Base-by-base conservation (phyloP, 2,797 vertebrate genomes). In the Chaetodon trifasciatus region DNA sequence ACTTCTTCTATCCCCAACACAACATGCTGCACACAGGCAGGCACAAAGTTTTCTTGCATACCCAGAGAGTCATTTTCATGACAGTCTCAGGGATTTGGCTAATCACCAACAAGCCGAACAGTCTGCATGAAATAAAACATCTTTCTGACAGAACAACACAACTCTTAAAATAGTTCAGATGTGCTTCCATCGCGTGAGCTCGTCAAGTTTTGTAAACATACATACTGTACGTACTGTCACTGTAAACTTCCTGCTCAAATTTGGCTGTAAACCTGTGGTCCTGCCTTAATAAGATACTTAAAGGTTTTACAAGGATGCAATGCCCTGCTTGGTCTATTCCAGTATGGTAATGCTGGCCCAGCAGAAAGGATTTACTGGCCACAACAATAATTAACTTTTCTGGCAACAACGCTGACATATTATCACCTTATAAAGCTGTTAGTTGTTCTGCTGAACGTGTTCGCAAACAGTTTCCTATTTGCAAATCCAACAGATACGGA, bases 391-490 rank as follows among this genome's bases (percentile, higher is more conserved):
- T n/a, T 57, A 0, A 39, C 47, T 7, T 37, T 55, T 86, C 60
- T 82, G 21, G 62, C 35, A 44, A 44, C 52, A 68, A 70, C 39
- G 39, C 32, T 24, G 47, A 42, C 67, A 63, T 53, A 74, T 86
- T 76, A 85, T 70, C 87, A 88, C 78, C 66, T 79, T n/a, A 77
- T 85, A 79, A 91, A 86, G 37, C 32, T 46, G 42, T 44, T 67
- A 86, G 37, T 35, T 46, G 42, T 44, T 67, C 24, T 62, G 40
- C 47, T 65, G 32, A 79, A 46, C 1, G 23, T 42, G 69, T 62
- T 37, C 68, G 57, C 32, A 10, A 57, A 46, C 11, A 55, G 7
- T 19, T 47, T 39, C 4, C 23, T 60, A 49, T 76, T 49, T 35
- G 53, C 23, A 61, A 24, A 58, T 57, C 44, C 12, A 32, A 49